Evolutionary conservation across 2,888 invertebrate species (phyloP), one percentile per base, ranked within the genome.

Genomic region (Muscina levida): DNA sequence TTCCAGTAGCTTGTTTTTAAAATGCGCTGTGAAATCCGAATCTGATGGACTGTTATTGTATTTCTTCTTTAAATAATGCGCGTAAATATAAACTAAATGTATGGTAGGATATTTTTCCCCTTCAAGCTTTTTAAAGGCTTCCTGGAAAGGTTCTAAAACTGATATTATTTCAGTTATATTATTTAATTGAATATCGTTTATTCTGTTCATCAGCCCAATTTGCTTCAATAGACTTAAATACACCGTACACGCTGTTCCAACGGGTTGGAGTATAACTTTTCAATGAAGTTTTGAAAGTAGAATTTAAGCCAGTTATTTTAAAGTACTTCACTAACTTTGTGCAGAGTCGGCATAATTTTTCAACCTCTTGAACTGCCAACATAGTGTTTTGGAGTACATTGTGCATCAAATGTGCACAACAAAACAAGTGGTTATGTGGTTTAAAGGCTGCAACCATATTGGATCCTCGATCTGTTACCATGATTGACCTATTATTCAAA

Each of bases 21-120:
- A 51, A 6, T 37, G 4, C 37, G 10, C 10, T 37, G 37, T 37
- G 37, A 6, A 6, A 6, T 37, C 37, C 6, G 37, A 37, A 37
- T 37, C 37, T 37, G 37, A 6, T 37, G 37, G 37, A 37, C 37
- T 37, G 10, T 37, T 37, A 10, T 6, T 37, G 37, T 6, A 37
- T 37, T 37, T 37, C 37, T 37, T 37, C 37, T 37, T 37, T 37
- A 37, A 37, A 10, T 37, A 37, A 37, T 37, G 37, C 37, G 37
- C 37, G 37, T 37, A 37, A 6, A 37, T 10, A 10, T 37, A 37
- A 6, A 37, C 37, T 37, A 37, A 37, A 37, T 79, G 78, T 11
- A 79, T 37, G 19, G 82, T 82, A 8, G 70, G 37, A 37, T 37
- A 37, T 37, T 37, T 37, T 62, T 71, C 72, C 6, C 68, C 75